Evolutionary conservation across 2,113 vertebrate genomes (phyloP), one percentile per base, ranked within the genome.

Genomic region (Bettongia penicillata): DNA sequence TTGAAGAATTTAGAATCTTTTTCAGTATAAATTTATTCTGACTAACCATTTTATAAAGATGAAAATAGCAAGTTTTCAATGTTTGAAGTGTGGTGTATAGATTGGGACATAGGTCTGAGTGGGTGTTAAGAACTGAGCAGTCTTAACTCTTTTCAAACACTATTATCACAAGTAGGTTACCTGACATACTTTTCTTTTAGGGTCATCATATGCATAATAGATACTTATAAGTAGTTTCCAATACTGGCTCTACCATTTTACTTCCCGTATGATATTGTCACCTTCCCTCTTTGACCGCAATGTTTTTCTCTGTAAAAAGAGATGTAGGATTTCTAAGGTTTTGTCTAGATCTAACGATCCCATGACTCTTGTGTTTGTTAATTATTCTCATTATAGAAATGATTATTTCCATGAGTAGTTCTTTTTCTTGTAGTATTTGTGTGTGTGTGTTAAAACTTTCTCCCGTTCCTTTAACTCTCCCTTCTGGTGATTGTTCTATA

Each of bases 51-150:
- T 95, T 97, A n/a, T 93, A 93, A 92, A 93, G 43, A 91, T 90
- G 93, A 92, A 97, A 96, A 89, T 49, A 61, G 93, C 92, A 96
- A 94, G 50, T 93, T 96, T 90, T 94, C 68, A 55, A 61, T 91
- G 50, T 43, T 11, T 22, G 16, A 92, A 49, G 68, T 91, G 43
- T 92, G 47, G 24, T 91, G 1, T 43, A 61, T 37, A 92, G 57
- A 37, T 25, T 84, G 49, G 49, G 0, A 57, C 23, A 51, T 37
- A 23, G 16, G n/a, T 22, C 19, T 84, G 68, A 84, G 11, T 16
- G n/a, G 37, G 6, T 51, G 37, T 43, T n/a, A 43, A 93, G 23
- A 28, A 12, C 47, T n/a, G 14, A 77, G 24, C 26, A 89, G 51
- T 84, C 43, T 77, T 52, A 3, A 3, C 19, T 93, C 25, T 89